Conservation (phyloP, 2,113 vertebrate genomes). For the Rousettus leschenaultii region DNA sequence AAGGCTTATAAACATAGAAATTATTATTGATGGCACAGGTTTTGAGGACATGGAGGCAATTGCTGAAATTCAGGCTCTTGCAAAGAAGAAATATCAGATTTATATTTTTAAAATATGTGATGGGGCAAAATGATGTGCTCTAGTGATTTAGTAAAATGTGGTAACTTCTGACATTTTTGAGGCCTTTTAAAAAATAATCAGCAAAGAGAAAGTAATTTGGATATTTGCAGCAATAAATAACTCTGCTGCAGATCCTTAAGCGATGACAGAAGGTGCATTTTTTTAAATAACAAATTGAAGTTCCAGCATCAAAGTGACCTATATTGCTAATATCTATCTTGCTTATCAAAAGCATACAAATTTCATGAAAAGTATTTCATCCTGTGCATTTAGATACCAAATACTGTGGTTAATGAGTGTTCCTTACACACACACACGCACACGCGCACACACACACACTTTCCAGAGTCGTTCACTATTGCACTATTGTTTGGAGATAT, state of each 20-base stretch:
- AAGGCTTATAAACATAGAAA: background rate
- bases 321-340: slow-evolving; percentile 34
- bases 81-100: background rate
- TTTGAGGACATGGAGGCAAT: slow-evolving; percentile 25
- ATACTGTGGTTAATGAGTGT: slow-evolving; percentile 55
- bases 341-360: slow-evolving; percentile 52
- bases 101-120: background rate
- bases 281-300: background rate
- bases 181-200: slow-evolving; percentile 42
- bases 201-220: background rate
- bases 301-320: background rate
- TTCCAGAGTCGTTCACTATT: slow-evolving; percentile 58
- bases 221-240: slow-evolving; percentile 32
- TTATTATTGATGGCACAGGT: slow-evolving; percentile 14
- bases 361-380: slow-evolving; percentile 53
- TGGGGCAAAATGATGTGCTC: background rate
- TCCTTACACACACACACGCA: background rate
- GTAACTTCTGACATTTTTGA: background rate
- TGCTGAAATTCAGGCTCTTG: background rate
- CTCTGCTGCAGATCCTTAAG: background rate
- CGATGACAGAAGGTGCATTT: background rate
- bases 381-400: slow-evolving; percentile 34
- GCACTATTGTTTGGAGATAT: slow-evolving; percentile 41
- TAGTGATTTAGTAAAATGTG: background rate
- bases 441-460: background rate